These are phyloP conservation scores for Saxidomus purpurata DNA, from an alignment of 1,140 invertebrate species.

Conservation along the genomic window DNA sequence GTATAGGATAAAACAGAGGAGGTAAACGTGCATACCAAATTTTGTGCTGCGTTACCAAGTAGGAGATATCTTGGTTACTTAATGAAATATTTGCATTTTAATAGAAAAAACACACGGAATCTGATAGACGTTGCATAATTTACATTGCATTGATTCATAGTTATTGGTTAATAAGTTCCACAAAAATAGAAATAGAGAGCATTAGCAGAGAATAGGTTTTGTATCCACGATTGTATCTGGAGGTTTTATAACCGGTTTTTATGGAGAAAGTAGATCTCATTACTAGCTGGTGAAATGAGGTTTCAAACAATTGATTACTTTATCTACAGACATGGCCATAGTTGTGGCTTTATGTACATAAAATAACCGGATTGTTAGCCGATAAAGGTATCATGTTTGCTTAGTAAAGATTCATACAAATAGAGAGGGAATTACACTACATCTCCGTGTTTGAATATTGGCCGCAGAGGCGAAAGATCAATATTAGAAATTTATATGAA, in stretches of 20 bases:
- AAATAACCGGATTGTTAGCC: slow-evolving; percentile 56
- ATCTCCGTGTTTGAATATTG: slow-evolving; percentile 55
- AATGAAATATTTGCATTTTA: not conserved
- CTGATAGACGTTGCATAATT: not conserved
- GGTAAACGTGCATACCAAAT: too few species aligned
- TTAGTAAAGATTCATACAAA: slow-evolving; percentile 60
- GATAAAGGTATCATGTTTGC: slow-evolving; percentile 54
- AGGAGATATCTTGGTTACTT: too few species aligned
- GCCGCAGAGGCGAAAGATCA: slow-evolving; percentile 61
- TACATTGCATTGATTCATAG: not conserved
- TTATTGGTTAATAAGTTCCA: not conserved
- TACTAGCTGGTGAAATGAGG: slow-evolving; percentile 1
- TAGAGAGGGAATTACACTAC: slow-evolving; percentile 48
- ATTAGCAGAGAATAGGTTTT: slow-evolving; percentile 4
- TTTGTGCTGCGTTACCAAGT: too few species aligned
- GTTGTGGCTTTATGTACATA: slow-evolving; percentile 54
- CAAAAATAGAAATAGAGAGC: not conserved
- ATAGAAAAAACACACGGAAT: not conserved
- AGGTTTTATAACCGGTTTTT: not conserved
- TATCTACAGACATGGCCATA: slow-evolving; percentile 28
- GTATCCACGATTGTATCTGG: not conserved
- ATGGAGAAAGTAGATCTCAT: slow-evolving; percentile 16
- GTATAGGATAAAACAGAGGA: too few species aligned
- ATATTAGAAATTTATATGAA: slow-evolving; percentile 69
- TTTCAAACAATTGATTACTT: slow-evolving; percentile 41